These are phyloP conservation scores for Aythya fuligula DNA, from an alignment of 2,797 vertebrate genomes.

Conservation along the genomic window DNA sequence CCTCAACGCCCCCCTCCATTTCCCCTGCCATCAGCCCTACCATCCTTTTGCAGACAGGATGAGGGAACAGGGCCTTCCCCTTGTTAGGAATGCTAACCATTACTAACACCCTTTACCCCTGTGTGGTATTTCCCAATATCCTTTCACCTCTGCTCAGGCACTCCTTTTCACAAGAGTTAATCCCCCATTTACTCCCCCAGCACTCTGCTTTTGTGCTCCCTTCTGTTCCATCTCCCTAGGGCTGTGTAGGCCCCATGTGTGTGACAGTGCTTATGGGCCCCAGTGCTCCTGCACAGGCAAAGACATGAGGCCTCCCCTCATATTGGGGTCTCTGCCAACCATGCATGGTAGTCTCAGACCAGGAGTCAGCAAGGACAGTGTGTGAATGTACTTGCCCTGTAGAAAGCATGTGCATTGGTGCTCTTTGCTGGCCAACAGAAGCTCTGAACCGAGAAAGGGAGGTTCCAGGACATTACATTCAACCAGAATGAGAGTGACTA, in stretches of 20 bases:
- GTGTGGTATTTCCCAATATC: neutral
- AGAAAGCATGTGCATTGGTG: accelerated
- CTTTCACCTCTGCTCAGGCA: neutral
- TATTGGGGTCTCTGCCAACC: neutral
- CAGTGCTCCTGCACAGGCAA: neutral
- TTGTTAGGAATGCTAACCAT: neutral
- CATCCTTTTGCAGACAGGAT: neutral
- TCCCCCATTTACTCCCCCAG: neutral
- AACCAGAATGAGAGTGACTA: neutral
- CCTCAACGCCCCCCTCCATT: neutral
- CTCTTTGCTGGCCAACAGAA: neutral
- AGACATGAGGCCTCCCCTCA: neutral
- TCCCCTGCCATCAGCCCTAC: neutral
- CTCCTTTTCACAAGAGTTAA: neutral
- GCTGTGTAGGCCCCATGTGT: neutral
- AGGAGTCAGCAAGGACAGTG: neutral
- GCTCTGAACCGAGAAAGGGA: neutral
- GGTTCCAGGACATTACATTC: neutral
- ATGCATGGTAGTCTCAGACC: accelerated
- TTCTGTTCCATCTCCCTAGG: neutral
- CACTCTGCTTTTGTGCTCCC: neutral
- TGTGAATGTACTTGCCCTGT: neutral
- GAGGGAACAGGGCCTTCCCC: neutral
- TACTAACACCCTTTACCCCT: neutral
- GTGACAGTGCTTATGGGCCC: neutral